These are phyloP conservation scores for Meandrina meandrites DNA, from an alignment of 92 coral and sea anemone species.

Conservation along the genomic window DNA sequence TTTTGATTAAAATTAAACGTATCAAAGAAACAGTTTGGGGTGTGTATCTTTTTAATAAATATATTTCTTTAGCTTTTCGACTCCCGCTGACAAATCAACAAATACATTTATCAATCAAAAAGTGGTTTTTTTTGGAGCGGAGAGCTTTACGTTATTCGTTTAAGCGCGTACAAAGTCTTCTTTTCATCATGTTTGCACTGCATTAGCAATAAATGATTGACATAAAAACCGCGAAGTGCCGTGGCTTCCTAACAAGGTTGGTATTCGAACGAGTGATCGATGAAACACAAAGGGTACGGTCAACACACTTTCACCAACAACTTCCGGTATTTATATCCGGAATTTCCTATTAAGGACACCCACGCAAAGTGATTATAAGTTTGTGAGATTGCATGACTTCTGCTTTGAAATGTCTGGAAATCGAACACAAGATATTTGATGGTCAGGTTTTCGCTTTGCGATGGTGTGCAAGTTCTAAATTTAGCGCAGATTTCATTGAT, in stretches of 20 bases:
- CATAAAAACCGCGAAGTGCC: constrained; percentile 13
- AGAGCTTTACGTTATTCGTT: background rate
- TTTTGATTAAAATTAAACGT: background rate
- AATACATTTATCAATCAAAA: background rate
- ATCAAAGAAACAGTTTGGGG: background rate
- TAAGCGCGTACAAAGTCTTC: background rate
- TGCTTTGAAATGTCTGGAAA: background rate
- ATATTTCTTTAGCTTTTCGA: background rate
- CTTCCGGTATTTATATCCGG: constrained; percentile 35
- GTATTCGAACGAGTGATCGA: constrained; percentile 7
- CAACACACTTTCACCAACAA: constrained; percentile 1
- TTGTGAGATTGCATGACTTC: constrained; percentile 19
- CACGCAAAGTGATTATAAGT: background rate
- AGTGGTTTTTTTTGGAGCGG: no score
- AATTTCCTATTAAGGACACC: constrained; percentile 41
- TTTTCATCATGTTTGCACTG: background rate
- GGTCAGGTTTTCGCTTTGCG: background rate
- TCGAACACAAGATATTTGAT: background rate
- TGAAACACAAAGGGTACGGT: background rate
- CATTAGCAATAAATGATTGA: background rate
- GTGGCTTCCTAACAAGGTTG: constrained; percentile 20
- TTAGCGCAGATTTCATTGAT: background rate
- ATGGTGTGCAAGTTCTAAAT: background rate
- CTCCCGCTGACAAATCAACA: background rate
- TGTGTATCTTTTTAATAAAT: background rate